These are phyloP conservation scores for Tetramorium simillimum DNA, from an alignment of 1,140 invertebrate genomes.

Conservation along the genomic window DNA sequence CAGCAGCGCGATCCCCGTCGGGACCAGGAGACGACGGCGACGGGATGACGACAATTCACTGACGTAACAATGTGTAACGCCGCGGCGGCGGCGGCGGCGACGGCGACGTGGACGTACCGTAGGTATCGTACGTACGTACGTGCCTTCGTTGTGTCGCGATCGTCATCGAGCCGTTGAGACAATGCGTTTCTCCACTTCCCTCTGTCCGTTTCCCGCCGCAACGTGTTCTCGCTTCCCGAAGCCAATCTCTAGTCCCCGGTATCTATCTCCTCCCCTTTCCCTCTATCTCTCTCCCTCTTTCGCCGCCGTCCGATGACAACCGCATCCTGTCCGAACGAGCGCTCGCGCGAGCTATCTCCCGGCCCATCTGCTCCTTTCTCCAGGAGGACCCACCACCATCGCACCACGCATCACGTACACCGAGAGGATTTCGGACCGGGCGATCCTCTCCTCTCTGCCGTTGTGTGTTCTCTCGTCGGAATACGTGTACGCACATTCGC, in stretches of 20 bases:
- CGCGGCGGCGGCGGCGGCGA: not conserved
- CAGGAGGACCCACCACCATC: constrained; percentile 69
- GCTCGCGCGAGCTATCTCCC: constrained; percentile 76
- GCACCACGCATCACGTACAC: constrained; percentile 51
- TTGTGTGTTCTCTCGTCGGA: constrained; percentile 42
- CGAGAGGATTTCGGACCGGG: constrained; percentile 14
- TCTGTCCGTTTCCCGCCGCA: constrained; percentile 13
- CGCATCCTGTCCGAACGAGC: constrained; percentile 76
- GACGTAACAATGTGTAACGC: constrained; percentile 59
- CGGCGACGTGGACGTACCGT: constrained; percentile 7
- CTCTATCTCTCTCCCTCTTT: constrained; percentile 39
- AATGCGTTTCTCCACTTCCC: constrained; percentile 65
- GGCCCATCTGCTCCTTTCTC: constrained; percentile 76
- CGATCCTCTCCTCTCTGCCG: constrained; percentile 10
- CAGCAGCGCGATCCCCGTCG: constrained; percentile 62
- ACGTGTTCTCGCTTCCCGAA: constrained; percentile 40
- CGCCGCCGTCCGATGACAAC: constrained; percentile 75
- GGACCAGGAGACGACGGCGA: constrained; percentile 55
- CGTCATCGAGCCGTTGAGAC: constrained; percentile 67
- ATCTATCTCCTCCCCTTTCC: constrained; percentile 47
- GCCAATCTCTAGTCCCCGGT: constrained; percentile 55
- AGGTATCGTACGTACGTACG: not conserved
- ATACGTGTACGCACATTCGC: constrained; percentile 66
- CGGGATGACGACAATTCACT: constrained; percentile 60
- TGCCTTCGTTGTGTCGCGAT: constrained; percentile 50